Evolutionary conservation across 2,113 vertebrate species (phyloP), one percentile per base, ranked within the genome.

Genomic region (Regulus satrapa): DNA sequence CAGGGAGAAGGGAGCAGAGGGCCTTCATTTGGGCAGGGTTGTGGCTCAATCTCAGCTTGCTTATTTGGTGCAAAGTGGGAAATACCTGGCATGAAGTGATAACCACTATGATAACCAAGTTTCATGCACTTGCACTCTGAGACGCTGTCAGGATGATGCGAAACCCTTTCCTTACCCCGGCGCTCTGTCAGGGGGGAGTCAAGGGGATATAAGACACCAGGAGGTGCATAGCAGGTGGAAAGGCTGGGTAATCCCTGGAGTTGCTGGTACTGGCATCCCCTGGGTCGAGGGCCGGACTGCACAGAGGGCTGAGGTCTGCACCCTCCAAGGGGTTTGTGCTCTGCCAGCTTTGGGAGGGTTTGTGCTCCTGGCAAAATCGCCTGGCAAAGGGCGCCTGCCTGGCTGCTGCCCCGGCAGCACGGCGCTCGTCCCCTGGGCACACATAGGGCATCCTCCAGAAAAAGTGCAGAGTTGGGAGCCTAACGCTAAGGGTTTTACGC

Each of bases 401-500:
- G 29, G 34, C 80, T 15, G 32, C 7, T 6, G 31, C 0, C 36
- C 40, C 43, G 2, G 12, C 67, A 5, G 62, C 59, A 16, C 54
- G 5, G 34, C 17, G 9, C 55, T 7, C 1, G 1, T 1, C 5
- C 8, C 14, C 23, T 0, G 25, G 1, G 29, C 52, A 3, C 64
- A 2, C 1, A 5, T 0, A 2, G 8, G 2, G 20, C 41, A 9
- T 3, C 36, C 14, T 1, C 10, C 56, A 3, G 45, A 3, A 29
- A 10, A 14, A 17, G 10, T 11, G 10, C 52, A 0, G 21, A 8
- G 21, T 2, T 10, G 31, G 31, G 23, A 6, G 5, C 8, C 18
- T 2, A 0, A 3, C 23, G 4, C 14, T 1, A 4, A 8, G 14
- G 9, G 10, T 3, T 36, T 17, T 94, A 85, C 1, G 34, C 79